A percentile compares a stretch with the other conserved stretches of the same genome.
These are phyloP conservation scores for Gallinago undulata DNA, from an alignment of 2,113 vertebrate species.

Conservation along the genomic window DNA sequence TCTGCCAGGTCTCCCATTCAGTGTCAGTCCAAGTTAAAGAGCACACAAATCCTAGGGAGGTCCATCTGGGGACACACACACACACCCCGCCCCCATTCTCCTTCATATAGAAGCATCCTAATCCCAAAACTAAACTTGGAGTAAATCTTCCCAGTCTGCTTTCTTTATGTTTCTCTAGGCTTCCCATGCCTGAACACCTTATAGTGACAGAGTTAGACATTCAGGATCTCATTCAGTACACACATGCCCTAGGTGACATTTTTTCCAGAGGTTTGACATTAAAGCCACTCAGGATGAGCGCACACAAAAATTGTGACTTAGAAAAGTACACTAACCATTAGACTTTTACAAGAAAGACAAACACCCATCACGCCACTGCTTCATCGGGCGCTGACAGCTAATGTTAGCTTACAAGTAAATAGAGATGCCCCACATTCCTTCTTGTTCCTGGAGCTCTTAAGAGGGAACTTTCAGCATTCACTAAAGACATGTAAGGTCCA, in stretches of 20 bases:
- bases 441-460: fast-evolving
- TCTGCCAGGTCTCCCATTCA: not conserved
- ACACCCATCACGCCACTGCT: not conserved
- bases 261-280: not conserved
- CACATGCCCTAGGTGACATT: no score
- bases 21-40: not conserved
- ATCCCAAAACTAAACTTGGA: not conserved
- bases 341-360: not conserved
- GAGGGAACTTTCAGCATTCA: not conserved
- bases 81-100: not conserved
- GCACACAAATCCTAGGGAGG: not conserved
- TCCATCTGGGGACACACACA: not conserved
- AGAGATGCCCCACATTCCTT: not conserved
- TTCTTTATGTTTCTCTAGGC: not conserved
- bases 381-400: not conserved
- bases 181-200: not conserved
- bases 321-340: not conserved
- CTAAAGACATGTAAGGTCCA: not conserved
- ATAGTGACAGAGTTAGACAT: not conserved
- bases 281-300: not conserved
- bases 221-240: not conserved
- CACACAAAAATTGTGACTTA: not conserved
- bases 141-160: not conserved
- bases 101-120: not conserved
- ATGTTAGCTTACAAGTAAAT: not conserved